Conservation (phyloP, 2,113 vertebrate genomes). For the Passerina amoena region DNA sequence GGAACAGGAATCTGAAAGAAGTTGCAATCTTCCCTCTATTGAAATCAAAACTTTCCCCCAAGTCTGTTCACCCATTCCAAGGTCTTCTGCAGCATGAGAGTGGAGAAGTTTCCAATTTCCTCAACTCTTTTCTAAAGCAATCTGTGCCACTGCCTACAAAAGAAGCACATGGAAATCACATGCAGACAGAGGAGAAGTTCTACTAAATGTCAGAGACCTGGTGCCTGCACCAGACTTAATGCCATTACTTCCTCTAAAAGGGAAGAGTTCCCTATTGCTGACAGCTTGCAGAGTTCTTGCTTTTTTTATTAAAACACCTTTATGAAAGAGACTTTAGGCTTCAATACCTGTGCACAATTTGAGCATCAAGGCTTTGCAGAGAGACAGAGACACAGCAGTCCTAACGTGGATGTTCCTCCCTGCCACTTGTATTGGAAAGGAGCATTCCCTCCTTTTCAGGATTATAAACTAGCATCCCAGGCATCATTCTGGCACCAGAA, state of each 20-base stretch:
- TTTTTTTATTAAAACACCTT: background rate
- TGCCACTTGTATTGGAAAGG: background rate
- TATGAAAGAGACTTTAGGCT: background rate
- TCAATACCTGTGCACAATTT: background rate
- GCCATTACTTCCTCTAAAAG: background rate
- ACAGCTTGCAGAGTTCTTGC: background rate
- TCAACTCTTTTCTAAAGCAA: background rate
- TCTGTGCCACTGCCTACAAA: background rate
- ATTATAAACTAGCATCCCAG: background rate
- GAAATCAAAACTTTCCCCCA: constrained; percentile 44
- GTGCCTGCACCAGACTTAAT: background rate
- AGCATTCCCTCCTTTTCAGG: background rate
- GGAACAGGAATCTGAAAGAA: background rate
- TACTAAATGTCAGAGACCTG: background rate
- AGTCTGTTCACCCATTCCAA: background rate
- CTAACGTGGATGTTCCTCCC: background rate
- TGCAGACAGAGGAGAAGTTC: background rate
- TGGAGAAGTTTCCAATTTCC: background rate
- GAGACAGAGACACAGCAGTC: background rate
- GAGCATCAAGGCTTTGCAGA: background rate
- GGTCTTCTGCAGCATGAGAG: background rate
- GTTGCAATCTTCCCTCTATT: background rate
- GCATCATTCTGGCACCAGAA: background rate
- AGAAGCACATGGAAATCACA: constrained; percentile 20
- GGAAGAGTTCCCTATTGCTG: background rate